Evolutionary conservation across 2,888 invertebrate species (phyloP).

Genomic region (Yponomeuta evonymella): DNA sequence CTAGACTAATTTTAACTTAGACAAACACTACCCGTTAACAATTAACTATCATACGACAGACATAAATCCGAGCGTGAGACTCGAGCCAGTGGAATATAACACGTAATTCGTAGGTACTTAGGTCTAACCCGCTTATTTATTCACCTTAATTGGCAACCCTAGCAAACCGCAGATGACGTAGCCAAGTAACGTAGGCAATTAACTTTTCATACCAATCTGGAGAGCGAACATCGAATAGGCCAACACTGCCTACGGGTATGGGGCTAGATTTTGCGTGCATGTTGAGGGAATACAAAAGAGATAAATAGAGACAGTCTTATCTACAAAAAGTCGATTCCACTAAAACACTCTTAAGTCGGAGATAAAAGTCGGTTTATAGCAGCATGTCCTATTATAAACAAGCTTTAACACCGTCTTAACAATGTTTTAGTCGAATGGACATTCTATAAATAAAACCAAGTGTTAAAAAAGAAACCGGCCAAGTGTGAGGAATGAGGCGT

Average conservation of each 20-base stretch:
- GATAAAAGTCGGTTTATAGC: too few relatives aligned
- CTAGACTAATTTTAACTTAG: neutral
- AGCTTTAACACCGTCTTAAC: too few relatives aligned
- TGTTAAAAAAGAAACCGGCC: too few relatives aligned
- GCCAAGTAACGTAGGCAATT: slow-evolving; percentile 5
- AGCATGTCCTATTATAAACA: too few relatives aligned
- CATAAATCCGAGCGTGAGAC: neutral
- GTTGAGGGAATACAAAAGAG: too few relatives aligned
- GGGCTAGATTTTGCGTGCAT: neutral
- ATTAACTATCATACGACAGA: neutral
- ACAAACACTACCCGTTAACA: neutral
- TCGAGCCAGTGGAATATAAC: neutral
- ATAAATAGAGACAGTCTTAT: too few relatives aligned
- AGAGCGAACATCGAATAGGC: neutral
- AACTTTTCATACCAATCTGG: slow-evolving; percentile 9
- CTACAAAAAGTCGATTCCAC: too few relatives aligned
- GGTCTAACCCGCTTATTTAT: neutral
- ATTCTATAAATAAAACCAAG: too few relatives aligned
- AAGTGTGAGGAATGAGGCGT: too few relatives aligned
- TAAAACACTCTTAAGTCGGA: too few relatives aligned
- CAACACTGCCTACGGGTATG: neutral
- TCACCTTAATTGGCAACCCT: slow-evolving; percentile 7
- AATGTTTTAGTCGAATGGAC: too few relatives aligned
- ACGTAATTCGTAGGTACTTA: neutral
- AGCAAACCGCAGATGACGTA: neutral